Evolutionary conservation across 2,888 invertebrate genomes (phyloP), one percentile per base, ranked within the genome.

Genomic region (Pogonocherus hispidulus): DNA sequence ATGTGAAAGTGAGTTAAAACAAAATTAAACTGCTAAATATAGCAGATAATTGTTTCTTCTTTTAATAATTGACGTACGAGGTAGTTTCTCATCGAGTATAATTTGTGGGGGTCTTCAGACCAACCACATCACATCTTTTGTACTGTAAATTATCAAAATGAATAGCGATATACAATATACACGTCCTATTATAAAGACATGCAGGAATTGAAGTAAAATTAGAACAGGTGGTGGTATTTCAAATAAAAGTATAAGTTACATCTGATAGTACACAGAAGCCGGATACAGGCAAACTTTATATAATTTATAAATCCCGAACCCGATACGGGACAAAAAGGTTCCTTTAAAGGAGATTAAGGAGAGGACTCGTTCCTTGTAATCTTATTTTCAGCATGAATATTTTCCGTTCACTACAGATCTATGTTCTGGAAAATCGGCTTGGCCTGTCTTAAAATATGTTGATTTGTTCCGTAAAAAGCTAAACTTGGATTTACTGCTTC

Each of bases 321-420:
- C 56, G 66, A 66, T 71, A 71, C 55, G 63, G 55, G 41, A 67
- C 66, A 70, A 70, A 70, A 66, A 64, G 72, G 57, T 73, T 63
- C 51, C 67, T 59, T 52, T 62, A 69, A 77, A 78, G 79, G 78
- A 80, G 81, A 81, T 81, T 81, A 81, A 80, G 80, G 79, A 74
- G 72, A 69, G 68, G 71, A 73, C 75, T 75, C 76, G 69, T 75
- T 77, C 73, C 71, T 66, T 74, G 72, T 79, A 79, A 80, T 79
- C 78, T 80, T 78, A 78, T 81, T 81, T 81, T 79, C 79, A 79
- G 78, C 80, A 79, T 80, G 82, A 80, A 81, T 81, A 80, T 81
- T 79, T 52, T 79, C 67, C 66, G 49, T 59, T 52, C 59, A 59
- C 47, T 66, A 66, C 46, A 23, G 52, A 52, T 59, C 59, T 52